Evolutionary conservation across 2,797 vertebrate genomes (phyloP), one percentile per base, ranked within the genome.

Genomic region (Alauda arvensis): DNA sequence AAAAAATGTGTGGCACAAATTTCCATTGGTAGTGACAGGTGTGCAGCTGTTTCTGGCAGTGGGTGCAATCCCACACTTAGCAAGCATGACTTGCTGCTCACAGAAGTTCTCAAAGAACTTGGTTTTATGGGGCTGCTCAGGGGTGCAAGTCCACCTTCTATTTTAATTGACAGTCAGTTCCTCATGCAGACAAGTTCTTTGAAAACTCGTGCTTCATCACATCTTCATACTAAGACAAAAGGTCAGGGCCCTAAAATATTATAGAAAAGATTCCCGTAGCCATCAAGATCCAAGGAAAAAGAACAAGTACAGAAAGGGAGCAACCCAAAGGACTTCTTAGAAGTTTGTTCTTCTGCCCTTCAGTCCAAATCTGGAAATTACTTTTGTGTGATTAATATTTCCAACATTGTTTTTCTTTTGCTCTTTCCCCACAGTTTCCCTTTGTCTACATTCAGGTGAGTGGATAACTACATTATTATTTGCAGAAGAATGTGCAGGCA

Each of bases 351-450:
- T 81, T 78, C 55, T 62, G 24, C 17, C 43, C 20, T 53, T 65
- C 45, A 28, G 25, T 67, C 14, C 23, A 48, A 61, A 82, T 39
- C 25, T 68, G 69, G 31, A 83, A 65, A 77, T 31, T 46, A 31
- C 33, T 71, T 69, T 20, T 1, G 5, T 31, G 8, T 46, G 37
- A 65, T 55, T 75, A 23, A 8, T 79, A 33, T 66, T 81, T 75
- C 81, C 94, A 79, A 93, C 1, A 10, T 8, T 66, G 45, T 14
- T 92, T 93, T 79, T 75, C 15, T n/a, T 83, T 51, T 92, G n/a
- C 48, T 94, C 34, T 93, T 65, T 83, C 40, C 51, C 68, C n/a
- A 77, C 92, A 95, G 94, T 94, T 95, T 85, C 92, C 92, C 23
- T 33, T 84, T 65, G 91, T 91, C 33, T 95, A 88, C 8, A 0